Base-by-base conservation (phyloP, 2,888 invertebrate species). In the Molorchus minor region DNA sequence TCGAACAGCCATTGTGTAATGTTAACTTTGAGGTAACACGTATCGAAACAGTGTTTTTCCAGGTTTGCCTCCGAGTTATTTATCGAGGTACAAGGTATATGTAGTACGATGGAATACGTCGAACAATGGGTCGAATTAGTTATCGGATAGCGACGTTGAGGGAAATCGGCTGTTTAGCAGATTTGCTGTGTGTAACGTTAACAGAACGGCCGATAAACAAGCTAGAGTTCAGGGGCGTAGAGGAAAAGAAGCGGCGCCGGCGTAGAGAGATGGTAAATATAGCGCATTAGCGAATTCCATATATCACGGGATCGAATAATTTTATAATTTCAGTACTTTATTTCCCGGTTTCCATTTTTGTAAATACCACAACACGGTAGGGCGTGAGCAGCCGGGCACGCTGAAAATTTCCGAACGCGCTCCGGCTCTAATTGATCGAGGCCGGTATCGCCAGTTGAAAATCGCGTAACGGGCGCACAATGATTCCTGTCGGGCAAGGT, bases 1-100 rank as follows among this genome's bases (percentile, higher is more conserved):
- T 44, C 57, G 56, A 61, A 63, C 65, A 63, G 55, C 58, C 51
- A 61, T 65, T 65, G 65, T 65, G 65, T 62, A 63, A 65, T 63
- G 61, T 62, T 59, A 56, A 53, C 35, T 51, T 55, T 35, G 25
- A 41, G 52, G 59, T 33, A 57, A 63, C 62, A 63, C 25, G 59
- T 61, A 57, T 59, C 29, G 47, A 33, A 52, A 57, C 52, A 47
- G 45, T 55, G 57, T 63, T 59, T 25, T 53, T 46, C 57, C 44
- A 55, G 43, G 43, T 51, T 45, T 30, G 54, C 55, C 16, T 47
- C 36, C 41, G 61, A 58, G 54, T 65, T 62, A 56, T 63, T 65
- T 65, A 63, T 61, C 20, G 41, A 8, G 12, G 40, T 56, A 47
- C 62, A 53, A 51, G 47, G 54, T 61, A 61, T 63, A 63, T n/a